Base-by-base conservation (phyloP, 2,113 vertebrate genomes). In the Dipodomys stephensi region DNA sequence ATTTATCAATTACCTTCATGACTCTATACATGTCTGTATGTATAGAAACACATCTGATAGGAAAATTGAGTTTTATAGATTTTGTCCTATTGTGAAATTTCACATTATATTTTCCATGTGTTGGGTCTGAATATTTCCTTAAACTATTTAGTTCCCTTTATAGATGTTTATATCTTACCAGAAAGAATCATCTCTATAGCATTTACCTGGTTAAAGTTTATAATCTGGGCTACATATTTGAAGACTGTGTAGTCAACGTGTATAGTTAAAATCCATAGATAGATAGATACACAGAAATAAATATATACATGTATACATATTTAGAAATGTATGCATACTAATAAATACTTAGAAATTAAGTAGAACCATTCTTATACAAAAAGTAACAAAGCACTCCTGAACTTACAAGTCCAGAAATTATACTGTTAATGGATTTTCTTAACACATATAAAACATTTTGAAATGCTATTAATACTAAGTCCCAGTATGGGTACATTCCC, bases 341-440 rank as follows among this genome's bases (percentile, higher is more conserved):
- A 57, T 57, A 57, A 57, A 57, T 57, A 57, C 53, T 13, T 57
- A 18, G 53, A 57, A 13, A 57, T 57, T 57, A 96, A 62, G 19
- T 67, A 1, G 81, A 91, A 85, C 46, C 62, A 94, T 90, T 83
- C 90, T 97, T 96, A 95, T 86, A 87, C 88, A 87, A 96, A 97
- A 96, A 96, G 93, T 95, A 94, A 86, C 95, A 94, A 97, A 96
- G 76, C 84, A 95, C 71, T 88, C 10, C 68, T 91, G 91, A 97
- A 94, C 96, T 93, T 97, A 93, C 94, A 96, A 97, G 95, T 96
- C 96, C 68, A 91, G 83, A 92, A 96, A 96, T 93, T 93, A 74
- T 87, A 78, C 76, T 69, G 93, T 19, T 96, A 95, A 95, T 78
- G 87, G 69, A 39, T 93, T 90, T 94, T 93, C 67, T 82, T 67